Percentiles rank a stretch among this genome's conserved stretches.
Conservation (phyloP, 2,797 vertebrate species). For the Falco berigora region DNA sequence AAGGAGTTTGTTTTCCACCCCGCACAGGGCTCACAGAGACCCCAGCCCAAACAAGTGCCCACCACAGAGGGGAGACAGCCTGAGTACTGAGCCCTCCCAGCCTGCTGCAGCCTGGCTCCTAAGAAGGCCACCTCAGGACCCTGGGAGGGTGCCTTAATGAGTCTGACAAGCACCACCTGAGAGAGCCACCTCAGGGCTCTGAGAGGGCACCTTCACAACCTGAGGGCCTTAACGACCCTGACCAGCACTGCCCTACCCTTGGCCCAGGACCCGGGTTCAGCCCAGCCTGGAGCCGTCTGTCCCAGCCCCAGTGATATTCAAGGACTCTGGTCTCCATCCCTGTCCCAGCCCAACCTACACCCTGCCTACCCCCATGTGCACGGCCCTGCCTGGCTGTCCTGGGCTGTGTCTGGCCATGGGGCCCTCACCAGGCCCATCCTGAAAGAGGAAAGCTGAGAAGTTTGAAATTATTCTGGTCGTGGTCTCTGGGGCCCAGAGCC, state of each 20-base stretch:
- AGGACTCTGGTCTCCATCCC: background rate
- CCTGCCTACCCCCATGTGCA: background rate
- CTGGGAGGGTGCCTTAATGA: background rate
- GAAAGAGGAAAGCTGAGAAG: background rate
- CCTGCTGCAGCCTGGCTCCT: rapidly evolving
- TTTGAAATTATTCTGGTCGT: background rate
- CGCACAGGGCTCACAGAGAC: background rate
- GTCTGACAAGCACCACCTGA: background rate
- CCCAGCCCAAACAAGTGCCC: rapidly evolving
- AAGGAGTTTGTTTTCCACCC: background rate
- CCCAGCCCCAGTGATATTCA: background rate
- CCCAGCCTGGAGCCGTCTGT: background rate
- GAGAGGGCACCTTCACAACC: background rate
- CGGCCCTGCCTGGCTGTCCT: rapidly evolving
- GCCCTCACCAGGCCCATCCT: background rate
- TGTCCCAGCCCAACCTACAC: background rate
- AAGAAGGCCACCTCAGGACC: rapidly evolving
- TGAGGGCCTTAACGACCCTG: background rate
- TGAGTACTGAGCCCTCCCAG: rapidly evolving
- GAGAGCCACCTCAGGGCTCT: rapidly evolving
- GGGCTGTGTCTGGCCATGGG: too few species aligned
- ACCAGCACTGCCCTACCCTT: background rate
- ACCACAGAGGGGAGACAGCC: rapidly evolving
- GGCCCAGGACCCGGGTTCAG: background rate
- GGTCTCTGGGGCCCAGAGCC: background rate